Percentiles rank a stretch among this genome's conserved stretches.
phyloP scores from a whole-genome alignment of 2,888 invertebrate species.

The Ethmia dodecea region DNA sequence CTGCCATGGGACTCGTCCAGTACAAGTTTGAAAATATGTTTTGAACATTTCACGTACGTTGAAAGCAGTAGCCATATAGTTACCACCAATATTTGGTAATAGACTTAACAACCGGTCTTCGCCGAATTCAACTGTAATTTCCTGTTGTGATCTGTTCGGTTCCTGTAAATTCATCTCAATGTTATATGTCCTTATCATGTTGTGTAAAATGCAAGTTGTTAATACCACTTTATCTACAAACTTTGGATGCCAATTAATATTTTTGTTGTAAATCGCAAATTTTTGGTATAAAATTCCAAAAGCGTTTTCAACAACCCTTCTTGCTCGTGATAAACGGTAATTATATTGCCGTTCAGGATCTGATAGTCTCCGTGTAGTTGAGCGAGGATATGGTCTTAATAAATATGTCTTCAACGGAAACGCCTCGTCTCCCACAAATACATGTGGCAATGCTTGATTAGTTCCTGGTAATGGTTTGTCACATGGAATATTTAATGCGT shows the following conservation, averaged over 20 bases:
- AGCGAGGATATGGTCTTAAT: conserved; percentile 15
- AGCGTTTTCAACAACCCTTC: not conserved
- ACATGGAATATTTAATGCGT: conserved; percentile 19
- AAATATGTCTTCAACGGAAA: conserved; percentile 21
- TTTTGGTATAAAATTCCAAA: conserved; percentile 6
- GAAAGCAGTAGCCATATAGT: conserved; percentile 18
- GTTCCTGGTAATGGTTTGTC: conserved; percentile 21
- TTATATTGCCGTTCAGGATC: conserved; percentile 18
- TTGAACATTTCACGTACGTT: conserved; percentile 19
- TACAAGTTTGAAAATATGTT: conserved; percentile 21
- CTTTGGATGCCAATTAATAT: conserved; percentile 19
- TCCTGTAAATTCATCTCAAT: conserved; percentile 19
- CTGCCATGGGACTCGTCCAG: conserved; percentile 19
- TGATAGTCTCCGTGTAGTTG: conserved; percentile 20
- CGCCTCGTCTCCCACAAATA: conserved; percentile 27
- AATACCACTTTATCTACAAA: conserved; percentile 22
- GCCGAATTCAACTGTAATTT: conserved; percentile 20
- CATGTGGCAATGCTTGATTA: conserved; percentile 21
- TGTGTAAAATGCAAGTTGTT: conserved; percentile 22
- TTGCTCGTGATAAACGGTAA: not conserved
- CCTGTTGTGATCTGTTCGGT: conserved; percentile 19
- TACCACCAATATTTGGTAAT: conserved; percentile 15
- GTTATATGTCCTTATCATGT: conserved; percentile 20
- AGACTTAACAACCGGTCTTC: conserved; percentile 20
- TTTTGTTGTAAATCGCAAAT: conserved; percentile 18